Evolutionary conservation across 2,113 vertebrate species (phyloP), one percentile per base, ranked within the genome.

Genomic region (Enhydra lutris): DNA sequence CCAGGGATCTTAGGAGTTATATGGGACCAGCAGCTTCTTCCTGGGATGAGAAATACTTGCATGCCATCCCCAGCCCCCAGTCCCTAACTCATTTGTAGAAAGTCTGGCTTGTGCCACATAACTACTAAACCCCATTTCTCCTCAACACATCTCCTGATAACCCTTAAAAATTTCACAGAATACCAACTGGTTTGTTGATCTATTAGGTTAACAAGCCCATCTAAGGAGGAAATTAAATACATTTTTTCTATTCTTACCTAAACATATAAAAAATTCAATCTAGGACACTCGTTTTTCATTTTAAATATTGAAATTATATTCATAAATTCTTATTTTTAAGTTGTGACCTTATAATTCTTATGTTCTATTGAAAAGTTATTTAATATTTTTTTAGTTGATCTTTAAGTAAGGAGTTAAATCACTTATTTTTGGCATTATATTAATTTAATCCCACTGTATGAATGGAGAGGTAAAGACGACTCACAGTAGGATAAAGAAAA

Each of bases 21-120:
- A 10, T 12, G 2, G 1, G 39, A 24, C 1, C 1, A 26, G 57
- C 0, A 45, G 31, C 9, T 7, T 52, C 34, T 1, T 59, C 18
- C 61, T 74, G 69, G 12, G 39, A 20, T 83, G 18, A 61, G 36
- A 57, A 36, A n/a, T 17, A 36, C 9, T 5, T 8, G 0, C 0
- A 4, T 79, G 20, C 20, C 63, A 34, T 14, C 34, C 47, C 4
- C 26, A 50, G 6, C 26, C 29, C 10, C 18, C 3, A 1, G 17
- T 23, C 59, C 29, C 39, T 39, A n/a, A 47, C 12, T 14, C 39
- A 13, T 23, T 6, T 20, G 3, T 34, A 45, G 39, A 21, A 36
- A 92, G 31, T 15, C 42, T 82, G 50, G 36, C 39, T 73, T 50
- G n/a, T 24, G 20, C 39, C 42, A 79, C 4, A 12, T 79, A 52